Evolutionary conservation across 2,113 vertebrate genomes (phyloP).

Genomic region (Excalfactoria chinensis): DNA sequence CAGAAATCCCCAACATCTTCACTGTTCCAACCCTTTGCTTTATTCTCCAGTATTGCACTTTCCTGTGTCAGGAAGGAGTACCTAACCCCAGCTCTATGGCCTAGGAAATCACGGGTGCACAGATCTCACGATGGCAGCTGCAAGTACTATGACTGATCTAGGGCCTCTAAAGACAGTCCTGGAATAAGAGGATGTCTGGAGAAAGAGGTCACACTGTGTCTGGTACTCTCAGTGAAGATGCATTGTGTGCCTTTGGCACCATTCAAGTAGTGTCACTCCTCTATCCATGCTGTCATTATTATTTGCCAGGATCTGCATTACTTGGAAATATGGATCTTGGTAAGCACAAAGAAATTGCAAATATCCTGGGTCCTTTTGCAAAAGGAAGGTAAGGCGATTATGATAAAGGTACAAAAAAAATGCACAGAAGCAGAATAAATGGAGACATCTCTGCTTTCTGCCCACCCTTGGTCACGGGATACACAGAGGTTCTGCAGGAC

Average conservation of each 20-base stretch:
- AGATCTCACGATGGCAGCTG: background rate
- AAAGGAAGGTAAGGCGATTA: background rate
- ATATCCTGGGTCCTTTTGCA: background rate
- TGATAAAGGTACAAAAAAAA: rapidly evolving
- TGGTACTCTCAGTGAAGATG: background rate
- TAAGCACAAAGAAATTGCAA: background rate
- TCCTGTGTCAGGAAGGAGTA: background rate
- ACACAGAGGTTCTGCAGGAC: background rate
- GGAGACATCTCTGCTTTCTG: background rate
- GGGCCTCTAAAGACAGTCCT: background rate
- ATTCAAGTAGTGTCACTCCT: background rate
- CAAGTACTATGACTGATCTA: background rate
- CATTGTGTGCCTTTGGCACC: background rate
- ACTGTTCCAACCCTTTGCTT: background rate
- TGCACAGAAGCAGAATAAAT: background rate
- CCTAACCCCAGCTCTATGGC: background rate
- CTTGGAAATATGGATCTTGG: background rate
- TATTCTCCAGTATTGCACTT: background rate
- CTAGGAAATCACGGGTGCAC: background rate
- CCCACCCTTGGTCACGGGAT: background rate
- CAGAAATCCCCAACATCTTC: background rate
- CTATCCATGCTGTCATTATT: background rate
- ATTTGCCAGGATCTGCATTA: background rate
- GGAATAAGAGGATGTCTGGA: background rate
- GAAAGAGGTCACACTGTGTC: background rate